Base-by-base conservation (phyloP, 2,797 vertebrate genomes). In the Remorina albescens region DNA sequence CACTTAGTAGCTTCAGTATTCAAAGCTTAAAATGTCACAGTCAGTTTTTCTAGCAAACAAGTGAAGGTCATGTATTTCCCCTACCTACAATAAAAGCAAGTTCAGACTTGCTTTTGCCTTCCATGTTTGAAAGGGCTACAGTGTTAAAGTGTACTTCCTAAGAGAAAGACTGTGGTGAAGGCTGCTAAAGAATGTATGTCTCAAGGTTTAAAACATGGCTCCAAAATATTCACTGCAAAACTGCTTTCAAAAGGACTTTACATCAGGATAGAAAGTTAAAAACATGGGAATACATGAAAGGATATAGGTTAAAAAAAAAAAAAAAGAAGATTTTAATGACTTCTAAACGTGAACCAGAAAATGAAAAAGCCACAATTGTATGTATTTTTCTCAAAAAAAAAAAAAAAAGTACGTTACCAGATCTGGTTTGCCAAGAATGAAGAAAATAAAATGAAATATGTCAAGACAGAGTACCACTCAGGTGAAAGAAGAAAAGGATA, bases 231-330 rank as follows among this genome's bases (percentile, higher is more conserved):
- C 25, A 49, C n/a, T 21, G 25, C 16, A 54, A 71, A 50, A 44
- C 0, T 12, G 19, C 66, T 15, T 21, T 21, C 1, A 0, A 36
- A 53, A 75, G 19, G 16, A 47, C 4, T 37, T 46, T 12, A 42
- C 9, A 4, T 54, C 25, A 25, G 9, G 5, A 37, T 23, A 76
- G 58, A 56, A 54, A 62, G 3, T 9, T 42, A 70, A 80, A 37
- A 54, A 41, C 6, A n/a, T 8, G 8, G 23, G 11, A 41, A 59
- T 18, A 68, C 5, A 12, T 9, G 28, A 42, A 60, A 25, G 1
- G 34, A 55, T 6, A 6, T 19, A 8, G 21, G 8, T 18, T 15
- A 41, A 41, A 11, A 1, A 37, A 11, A 28, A 32, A 61, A 13
- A 23, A 12, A 6, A 5, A 36, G 21, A 28, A 23, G 5, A n/a